Base-by-base conservation (phyloP, 2,797 vertebrate genomes). In the Sorex maritimensis region DNA sequence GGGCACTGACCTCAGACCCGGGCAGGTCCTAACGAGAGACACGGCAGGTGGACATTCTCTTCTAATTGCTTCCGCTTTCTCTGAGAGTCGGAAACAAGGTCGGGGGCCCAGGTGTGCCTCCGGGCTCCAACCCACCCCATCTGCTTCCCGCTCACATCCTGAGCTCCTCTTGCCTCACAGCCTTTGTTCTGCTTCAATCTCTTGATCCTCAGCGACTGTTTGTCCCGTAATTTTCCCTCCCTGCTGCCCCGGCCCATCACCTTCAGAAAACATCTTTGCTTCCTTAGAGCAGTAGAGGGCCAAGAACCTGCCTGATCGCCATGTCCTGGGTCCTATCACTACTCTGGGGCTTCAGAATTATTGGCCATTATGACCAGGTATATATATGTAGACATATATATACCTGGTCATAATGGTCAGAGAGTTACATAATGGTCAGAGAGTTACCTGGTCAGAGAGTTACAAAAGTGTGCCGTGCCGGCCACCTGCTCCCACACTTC, bases 81-180 rank as follows among this genome's bases (percentile, higher is more conserved):
- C 74, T 9, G 14, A 58, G 12, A 58, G 14, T 46, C 11, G 28
- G 71, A 21, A 44, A 21, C 6, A 14, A 38, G 52, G 44, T 23
- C 21, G 13, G 9, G 63, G 49, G 24, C 92, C 75, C 21, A 11
- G 30, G 87, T 30, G 38, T 38, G 49, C 21, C 28, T 4, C 69
- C 3, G 0, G 7, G 28, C 65, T 67, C 26, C 38, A 1, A 0
- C 7, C 2, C 34, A 23, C 58, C 12, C 3, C 2, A 24, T 7
- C 21, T 58, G 28, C 52, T 24, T 74, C 69, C 2, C 49, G 41
- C 71, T 23, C 38, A 1, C 11, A 12, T 4, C 15, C 28, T 26
- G n/a, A 9, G 58, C 34, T 67, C 34, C 7, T 15, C 68, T 73
- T 83, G 63, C 26, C 24, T 44, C 74, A 19, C 21, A 75, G n/a